Conservation (phyloP, 2,113 vertebrate genomes). For the Emberiza fucata region DNA sequence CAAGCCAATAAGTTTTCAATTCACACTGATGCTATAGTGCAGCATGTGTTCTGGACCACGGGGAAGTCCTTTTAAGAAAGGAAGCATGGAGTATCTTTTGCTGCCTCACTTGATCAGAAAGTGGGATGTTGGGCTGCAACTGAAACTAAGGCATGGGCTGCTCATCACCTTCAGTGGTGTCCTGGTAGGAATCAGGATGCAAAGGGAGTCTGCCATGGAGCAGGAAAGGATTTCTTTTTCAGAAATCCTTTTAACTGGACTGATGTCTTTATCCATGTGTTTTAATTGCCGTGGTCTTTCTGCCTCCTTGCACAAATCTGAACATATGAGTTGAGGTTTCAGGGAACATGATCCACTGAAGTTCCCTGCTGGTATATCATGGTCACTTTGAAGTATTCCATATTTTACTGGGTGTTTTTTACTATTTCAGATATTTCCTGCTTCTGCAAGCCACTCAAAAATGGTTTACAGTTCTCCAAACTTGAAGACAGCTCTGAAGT, state of each 20-base stretch:
- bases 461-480: constrained; percentile 78
- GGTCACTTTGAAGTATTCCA: accelerated
- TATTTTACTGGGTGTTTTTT: neutral
- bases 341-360: neutral
- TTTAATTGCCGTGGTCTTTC: neutral
- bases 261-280: accelerated
- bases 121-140: neutral
- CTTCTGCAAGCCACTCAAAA: constrained; percentile 79
- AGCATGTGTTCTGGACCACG: neutral
- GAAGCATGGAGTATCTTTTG: neutral
- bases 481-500: constrained; percentile 82
- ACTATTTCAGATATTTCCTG: constrained; percentile 70
- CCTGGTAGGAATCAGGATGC: neutral
- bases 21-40: accelerated
- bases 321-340: neutral
- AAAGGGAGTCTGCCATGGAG: neutral
- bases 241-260: neutral
- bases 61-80: neutral
- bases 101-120: neutral
- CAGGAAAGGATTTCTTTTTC: neutral
- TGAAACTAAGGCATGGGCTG: neutral
- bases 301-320: neutral
- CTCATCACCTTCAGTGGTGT: neutral
- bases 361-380: neutral
- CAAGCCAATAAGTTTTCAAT: neutral